Evolutionary conservation across 2,797 vertebrate genomes (phyloP), one percentile per base, ranked within the genome.

Genomic region (Acanthurus lineatus): DNA sequence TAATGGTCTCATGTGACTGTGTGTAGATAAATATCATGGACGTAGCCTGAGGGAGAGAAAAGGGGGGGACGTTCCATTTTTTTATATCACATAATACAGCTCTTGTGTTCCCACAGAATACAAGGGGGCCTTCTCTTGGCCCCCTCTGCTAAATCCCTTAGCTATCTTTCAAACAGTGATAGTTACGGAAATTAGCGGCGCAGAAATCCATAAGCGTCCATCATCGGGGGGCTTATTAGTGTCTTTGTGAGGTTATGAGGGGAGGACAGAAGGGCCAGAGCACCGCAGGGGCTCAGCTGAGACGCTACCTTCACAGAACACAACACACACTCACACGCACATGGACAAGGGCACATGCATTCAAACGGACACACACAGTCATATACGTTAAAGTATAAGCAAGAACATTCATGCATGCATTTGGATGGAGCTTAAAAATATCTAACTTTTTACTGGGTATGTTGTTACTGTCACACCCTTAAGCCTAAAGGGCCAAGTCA

Each of bases 151-250:
- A 96, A 96, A 97, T 97, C 97, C 96, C 93, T 86, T 86, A 94
- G 97, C 96, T 96, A 94, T 98, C 97, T 98, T 97, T 98, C 97
- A 99, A 94, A 96, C 97, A 95, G 96, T 95, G 96, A 97, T 97
- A 96, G 97, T 98, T 97, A 98, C 95, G 97, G 97, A 99, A 99
- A 98, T 98, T 97, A 98, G 97, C 92, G 56, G 96, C 91, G 93
- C 96, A 97, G 97, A 98, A 98, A 99, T 96, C 96, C 96, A 93
- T 93, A 93, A 97, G 94, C 94, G 93, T 99, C 98, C 96, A 91
- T 99, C 98, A 96, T 96, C 98, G 10, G 91, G 92, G 92, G 94
- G 88, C 96, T 99, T 98, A 99, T 99, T 99, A 98, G 94, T 96
- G 95, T 96, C 97, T 96, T 95, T 92, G 93, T 86, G 69, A 91